phyloP scores from a whole-genome alignment of 2,797 vertebrate species.

The Adrianichthys oophorus region DNA sequence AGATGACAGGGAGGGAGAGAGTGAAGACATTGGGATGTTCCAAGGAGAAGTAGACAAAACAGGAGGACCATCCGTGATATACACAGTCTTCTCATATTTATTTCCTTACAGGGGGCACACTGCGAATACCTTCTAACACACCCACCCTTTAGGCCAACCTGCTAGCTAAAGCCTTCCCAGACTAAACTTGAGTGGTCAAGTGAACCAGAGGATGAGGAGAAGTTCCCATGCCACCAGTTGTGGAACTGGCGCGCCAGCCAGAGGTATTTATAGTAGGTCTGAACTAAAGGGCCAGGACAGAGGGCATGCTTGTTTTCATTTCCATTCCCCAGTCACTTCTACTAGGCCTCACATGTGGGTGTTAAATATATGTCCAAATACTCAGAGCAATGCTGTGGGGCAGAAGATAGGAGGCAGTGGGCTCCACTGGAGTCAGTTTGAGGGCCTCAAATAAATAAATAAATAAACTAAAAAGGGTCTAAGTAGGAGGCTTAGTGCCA shows the following conservation, averaged over 20 bases:
- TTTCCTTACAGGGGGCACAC: slow-evolving; percentile 22
- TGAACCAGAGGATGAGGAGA: slow-evolving; percentile 66
- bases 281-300: slow-evolving; percentile 81
- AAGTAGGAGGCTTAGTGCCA: slow-evolving; percentile 78
- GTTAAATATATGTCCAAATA: slow-evolving; percentile 84
- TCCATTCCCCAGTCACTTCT: slow-evolving; percentile 88
- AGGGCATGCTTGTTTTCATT: slow-evolving; percentile 96
- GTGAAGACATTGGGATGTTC: slow-evolving; percentile 65
- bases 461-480: slow-evolving; percentile 40
- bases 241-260: slow-evolving; percentile 85
- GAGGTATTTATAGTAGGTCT: slow-evolving; percentile 94
- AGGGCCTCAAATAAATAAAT: slow-evolving; percentile 9
- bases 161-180: slow-evolving; percentile 69
- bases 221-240: slow-evolving; percentile 96
- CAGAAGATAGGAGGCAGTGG: slow-evolving; percentile 45
- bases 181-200: slow-evolving; percentile 63
- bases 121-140: slow-evolving; percentile 38
- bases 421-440: slow-evolving; percentile 34
- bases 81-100: slow-evolving; percentile 22
- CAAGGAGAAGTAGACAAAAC: slow-evolving; percentile 56
- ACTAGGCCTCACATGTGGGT: slow-evolving; percentile 81
- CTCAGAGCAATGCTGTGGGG: slow-evolving; percentile 68
- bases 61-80: slow-evolving; percentile 44
- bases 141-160: slow-evolving; percentile 36
- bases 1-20: slow-evolving; percentile 56